These are phyloP conservation scores for Pelodytes ibericus DNA, from an alignment of 2,797 vertebrate species.

Conservation along the genomic window DNA sequence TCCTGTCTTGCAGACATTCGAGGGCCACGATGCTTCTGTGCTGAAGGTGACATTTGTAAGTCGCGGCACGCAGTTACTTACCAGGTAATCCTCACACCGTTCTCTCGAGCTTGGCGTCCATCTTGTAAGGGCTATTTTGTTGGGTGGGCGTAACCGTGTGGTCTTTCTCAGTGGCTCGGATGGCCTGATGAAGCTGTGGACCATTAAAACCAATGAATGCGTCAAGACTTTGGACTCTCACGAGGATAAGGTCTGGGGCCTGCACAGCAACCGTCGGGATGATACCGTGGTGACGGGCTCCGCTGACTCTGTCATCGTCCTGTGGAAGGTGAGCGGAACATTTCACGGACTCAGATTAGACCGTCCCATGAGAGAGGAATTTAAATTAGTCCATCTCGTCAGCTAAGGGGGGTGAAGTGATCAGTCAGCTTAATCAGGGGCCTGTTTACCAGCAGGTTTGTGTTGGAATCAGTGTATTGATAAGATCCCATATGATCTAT, in stretches of 20 bases:
- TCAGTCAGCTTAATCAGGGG: too few species aligned
- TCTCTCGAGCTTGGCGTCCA: not conserved
- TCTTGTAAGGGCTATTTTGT: too few species aligned
- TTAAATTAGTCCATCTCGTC: too few species aligned
- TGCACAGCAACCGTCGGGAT: constrained; percentile 84
- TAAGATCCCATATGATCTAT: too few species aligned
- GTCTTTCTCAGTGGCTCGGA: constrained; percentile 84
- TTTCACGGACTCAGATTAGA: not conserved
- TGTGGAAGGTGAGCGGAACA: constrained; percentile 83
- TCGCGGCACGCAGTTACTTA: constrained; percentile 88
- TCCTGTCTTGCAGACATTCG: constrained; percentile 83
- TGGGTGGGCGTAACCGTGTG: not conserved
- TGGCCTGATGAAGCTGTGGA: constrained; percentile 95
- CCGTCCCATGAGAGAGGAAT: too few species aligned
- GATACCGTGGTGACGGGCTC: constrained; percentile 84
- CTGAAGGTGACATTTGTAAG: constrained; percentile 92
- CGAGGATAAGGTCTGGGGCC: constrained; percentile 94
- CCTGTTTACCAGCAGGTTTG: too few species aligned
- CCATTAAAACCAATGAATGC: constrained; percentile 94
- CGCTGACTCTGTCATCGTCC: constrained; percentile 83
- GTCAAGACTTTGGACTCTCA: constrained; percentile 91
- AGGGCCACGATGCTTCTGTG: constrained; percentile 94
- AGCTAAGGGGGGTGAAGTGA: too few species aligned
- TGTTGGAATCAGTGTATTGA: too few species aligned
- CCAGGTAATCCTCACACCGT: constrained; percentile 73